Evolutionary conservation across 92 coral and sea anemone genomes (phyloP).

Genomic region (Hydrozoanthus gracilis): DNA sequence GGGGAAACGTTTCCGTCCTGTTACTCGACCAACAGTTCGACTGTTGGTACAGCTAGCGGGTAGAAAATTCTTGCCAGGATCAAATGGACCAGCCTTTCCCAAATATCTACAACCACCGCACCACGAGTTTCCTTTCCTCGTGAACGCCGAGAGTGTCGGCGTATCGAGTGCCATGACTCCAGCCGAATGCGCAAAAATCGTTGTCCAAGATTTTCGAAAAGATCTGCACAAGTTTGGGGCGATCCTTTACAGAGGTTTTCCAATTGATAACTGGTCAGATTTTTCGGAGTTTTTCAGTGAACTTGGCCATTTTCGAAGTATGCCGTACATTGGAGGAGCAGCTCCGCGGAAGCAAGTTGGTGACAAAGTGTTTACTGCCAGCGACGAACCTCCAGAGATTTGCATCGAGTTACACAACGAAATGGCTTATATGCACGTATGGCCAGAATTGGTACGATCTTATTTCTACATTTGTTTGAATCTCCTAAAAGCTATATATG

Average conservation of each 20-base stretch:
- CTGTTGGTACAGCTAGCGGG: conserved; percentile 58
- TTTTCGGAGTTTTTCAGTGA: conserved; percentile 68
- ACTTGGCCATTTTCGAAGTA: conserved; percentile 66
- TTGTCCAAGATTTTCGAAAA: conserved; percentile 37
- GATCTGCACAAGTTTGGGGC: conserved; percentile 73
- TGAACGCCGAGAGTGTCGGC: conserved; percentile 59
- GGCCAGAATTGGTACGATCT: conserved; percentile 77
- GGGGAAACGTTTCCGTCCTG: neutral
- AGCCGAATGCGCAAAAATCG: conserved; percentile 43
- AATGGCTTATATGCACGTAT: conserved; percentile 87
- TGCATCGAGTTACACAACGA: conserved; percentile 87
- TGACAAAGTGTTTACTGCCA: conserved; percentile 78
- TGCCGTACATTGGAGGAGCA: conserved; percentile 90
- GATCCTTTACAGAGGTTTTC: conserved; percentile 81
- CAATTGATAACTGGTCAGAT: conserved; percentile 64
- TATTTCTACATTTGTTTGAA: neutral
- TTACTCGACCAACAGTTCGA: neutral
- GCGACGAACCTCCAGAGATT: conserved; percentile 84
- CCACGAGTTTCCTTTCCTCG: conserved; percentile 74
- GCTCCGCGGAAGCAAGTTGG: conserved; percentile 75
- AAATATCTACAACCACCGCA: conserved; percentile 70
- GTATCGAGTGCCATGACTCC: conserved; percentile 25
- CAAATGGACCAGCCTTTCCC: conserved; percentile 76
- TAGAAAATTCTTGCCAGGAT: conserved; percentile 81
- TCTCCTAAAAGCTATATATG: neutral